These are phyloP conservation scores for Lepidostoma basale DNA, from an alignment of 1,140 invertebrate genomes.

Conservation along the genomic window DNA sequence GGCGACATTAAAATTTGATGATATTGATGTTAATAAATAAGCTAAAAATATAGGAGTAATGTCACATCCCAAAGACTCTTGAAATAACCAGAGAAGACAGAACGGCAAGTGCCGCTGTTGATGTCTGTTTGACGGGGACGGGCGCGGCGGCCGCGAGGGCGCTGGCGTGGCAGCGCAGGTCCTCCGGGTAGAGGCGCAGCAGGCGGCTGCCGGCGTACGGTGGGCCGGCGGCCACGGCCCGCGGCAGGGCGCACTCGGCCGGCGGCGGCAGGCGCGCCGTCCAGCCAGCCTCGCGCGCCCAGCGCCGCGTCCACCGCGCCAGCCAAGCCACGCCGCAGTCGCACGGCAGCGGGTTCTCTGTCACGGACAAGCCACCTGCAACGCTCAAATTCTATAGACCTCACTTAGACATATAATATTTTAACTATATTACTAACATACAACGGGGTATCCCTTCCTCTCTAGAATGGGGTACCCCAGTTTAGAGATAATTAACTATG, in stretches of 20 bases:
- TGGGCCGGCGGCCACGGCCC: too few species aligned
- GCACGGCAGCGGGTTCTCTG: conserved; percentile 83
- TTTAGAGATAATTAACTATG: too few species aligned
- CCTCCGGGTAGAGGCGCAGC: conserved; percentile 74
- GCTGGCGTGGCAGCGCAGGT: conserved; percentile 76
- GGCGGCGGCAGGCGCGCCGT: conserved; percentile 53
- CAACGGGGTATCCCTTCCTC: too few species aligned
- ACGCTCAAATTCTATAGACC: too few species aligned
- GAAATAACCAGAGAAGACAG: not conserved
- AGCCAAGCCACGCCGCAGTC: conserved; percentile 89
- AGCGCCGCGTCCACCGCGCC: conserved; percentile 84
- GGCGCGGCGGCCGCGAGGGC: conserved; percentile 65
- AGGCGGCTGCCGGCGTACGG: too few species aligned
- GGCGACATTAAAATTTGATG: too few species aligned
- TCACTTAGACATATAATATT: too few species aligned
- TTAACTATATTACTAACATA: too few species aligned
- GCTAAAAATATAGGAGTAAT: too few species aligned
- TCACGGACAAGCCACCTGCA: conserved; percentile 80
- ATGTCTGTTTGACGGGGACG: not conserved
- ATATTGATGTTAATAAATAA: too few species aligned
- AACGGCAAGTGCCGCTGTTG: not conserved
- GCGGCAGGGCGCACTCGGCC: conserved; percentile 71
- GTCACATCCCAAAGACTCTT: not conserved
- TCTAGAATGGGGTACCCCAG: too few species aligned
- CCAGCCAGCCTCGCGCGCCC: conserved; percentile 74